These are phyloP conservation scores for Ascaphus truei DNA, from an alignment of 2,113 vertebrate genomes.

Conservation along the genomic window DNA sequence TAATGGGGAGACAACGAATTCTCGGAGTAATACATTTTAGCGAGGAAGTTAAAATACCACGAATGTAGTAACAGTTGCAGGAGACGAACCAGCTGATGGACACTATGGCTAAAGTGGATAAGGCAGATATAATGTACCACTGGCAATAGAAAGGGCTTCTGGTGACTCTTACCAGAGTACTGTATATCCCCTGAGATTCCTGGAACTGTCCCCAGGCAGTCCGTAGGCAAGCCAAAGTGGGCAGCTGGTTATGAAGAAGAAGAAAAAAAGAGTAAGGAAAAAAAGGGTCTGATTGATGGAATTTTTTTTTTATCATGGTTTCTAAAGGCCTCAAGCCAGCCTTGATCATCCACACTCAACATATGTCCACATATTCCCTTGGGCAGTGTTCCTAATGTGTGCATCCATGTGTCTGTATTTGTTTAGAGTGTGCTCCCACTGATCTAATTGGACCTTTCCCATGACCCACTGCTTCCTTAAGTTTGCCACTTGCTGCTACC, in stretches of 20 bases:
- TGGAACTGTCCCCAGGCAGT: constrained; percentile 9
- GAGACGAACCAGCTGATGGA: too few relatives aligned
- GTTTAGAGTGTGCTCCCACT: constrained; percentile 66
- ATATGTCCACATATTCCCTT: constrained; percentile 63
- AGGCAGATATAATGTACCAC: too few relatives aligned
- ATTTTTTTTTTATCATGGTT: constrained; percentile 49
- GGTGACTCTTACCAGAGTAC: not conserved
- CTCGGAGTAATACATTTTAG: too few relatives aligned
- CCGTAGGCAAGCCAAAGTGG: constrained; percentile 4
- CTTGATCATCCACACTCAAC: constrained; percentile 53
- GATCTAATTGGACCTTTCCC: constrained; percentile 69
- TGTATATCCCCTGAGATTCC: not conserved
- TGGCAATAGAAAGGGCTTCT: too few relatives aligned
- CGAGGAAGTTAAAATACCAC: too few relatives aligned
- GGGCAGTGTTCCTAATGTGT: constrained; percentile 60
- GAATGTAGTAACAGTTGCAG: too few relatives aligned
- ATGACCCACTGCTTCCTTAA: constrained; percentile 67
- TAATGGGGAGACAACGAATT: too few relatives aligned
- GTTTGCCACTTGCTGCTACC: constrained; percentile 66
- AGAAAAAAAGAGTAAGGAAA: constrained; percentile 1
- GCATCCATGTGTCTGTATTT: constrained; percentile 66
- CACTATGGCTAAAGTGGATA: too few relatives aligned
- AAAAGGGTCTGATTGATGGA: constrained; percentile 56
- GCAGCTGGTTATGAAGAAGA: constrained; percentile 7
- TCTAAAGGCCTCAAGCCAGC: constrained; percentile 49